These are phyloP conservation scores for Siderastrea siderea DNA, from an alignment of 92 coral and sea anemone species.

Conservation along the genomic window DNA sequence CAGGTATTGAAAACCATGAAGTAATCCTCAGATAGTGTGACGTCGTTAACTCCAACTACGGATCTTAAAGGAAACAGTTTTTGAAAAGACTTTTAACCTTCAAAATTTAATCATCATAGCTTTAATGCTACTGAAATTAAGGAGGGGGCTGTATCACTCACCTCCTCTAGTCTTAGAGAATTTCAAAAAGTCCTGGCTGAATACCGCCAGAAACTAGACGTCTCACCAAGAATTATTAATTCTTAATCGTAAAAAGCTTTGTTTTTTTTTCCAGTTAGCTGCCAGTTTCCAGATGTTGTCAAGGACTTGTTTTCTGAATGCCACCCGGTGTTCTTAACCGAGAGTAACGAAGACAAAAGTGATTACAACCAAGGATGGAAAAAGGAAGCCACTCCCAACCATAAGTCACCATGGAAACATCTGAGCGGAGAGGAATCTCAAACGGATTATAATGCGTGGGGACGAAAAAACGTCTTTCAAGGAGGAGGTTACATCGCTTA, in stretches of 20 bases:
- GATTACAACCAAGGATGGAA: constrained; percentile 61
- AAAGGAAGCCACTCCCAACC: neutral
- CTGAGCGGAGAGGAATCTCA: constrained; percentile 66
- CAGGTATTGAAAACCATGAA: too few relatives aligned
- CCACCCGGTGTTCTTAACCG: constrained; percentile 20
- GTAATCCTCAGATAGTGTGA: too few relatives aligned
- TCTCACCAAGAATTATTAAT: too few relatives aligned
- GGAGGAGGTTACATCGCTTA: constrained; percentile 79
- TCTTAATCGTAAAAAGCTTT: neutral
- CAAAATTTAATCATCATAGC: too few relatives aligned
- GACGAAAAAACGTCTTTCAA: constrained; percentile 28
- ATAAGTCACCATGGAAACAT: constrained; percentile 72
- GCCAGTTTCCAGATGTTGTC: constrained; percentile 7
- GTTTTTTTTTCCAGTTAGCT: constrained; percentile 22
- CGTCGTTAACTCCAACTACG: too few relatives aligned
- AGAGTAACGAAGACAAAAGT: constrained; percentile 34
- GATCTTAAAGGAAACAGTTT: too few relatives aligned
- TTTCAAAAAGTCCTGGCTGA: too few relatives aligned
- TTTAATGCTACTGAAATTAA: too few relatives aligned
- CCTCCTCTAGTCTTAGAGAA: too few relatives aligned
- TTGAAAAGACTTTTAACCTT: too few relatives aligned
- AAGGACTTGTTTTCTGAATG: constrained; percentile 21
- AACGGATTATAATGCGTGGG: constrained; percentile 62
- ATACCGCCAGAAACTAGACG: too few relatives aligned
- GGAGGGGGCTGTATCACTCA: too few relatives aligned